These are phyloP conservation scores for Cheracebus regulus DNA, from an alignment of 2,797 vertebrate genomes.

Conservation along the genomic window DNA sequence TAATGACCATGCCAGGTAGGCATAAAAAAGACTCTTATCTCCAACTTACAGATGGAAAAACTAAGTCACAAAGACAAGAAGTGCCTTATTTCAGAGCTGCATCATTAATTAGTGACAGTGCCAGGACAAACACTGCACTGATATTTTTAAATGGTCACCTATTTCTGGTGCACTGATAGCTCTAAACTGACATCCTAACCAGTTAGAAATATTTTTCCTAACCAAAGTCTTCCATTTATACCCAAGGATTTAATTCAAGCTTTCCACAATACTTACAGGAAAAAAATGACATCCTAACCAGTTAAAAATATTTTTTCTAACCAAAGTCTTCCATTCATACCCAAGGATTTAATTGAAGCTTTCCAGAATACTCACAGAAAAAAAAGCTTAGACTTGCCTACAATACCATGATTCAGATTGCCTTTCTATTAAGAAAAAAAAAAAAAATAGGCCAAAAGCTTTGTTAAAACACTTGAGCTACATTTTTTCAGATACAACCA, in stretches of 20 bases:
- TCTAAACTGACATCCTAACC: background rate
- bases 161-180: background rate
- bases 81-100: background rate
- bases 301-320: background rate
- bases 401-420: background rate
- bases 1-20: background rate
- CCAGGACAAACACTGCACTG: background rate
- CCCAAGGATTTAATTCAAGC: background rate
- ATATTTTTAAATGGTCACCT: background rate
- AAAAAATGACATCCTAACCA: background rate
- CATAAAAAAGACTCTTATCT: background rate
- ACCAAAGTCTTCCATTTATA: background rate
- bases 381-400: background rate
- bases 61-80: background rate
- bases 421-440: background rate
- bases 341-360: background rate
- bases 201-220: background rate
- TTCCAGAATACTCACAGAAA: background rate
- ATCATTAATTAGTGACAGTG: background rate
- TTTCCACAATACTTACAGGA: background rate
- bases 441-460: background rate
- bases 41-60: background rate
- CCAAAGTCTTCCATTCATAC: background rate
- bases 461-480: background rate
- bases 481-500: slow-evolving; percentile 25